Evolutionary conservation across 2,113 vertebrate genomes (phyloP).

Genomic region (Crocuta crocuta): DNA sequence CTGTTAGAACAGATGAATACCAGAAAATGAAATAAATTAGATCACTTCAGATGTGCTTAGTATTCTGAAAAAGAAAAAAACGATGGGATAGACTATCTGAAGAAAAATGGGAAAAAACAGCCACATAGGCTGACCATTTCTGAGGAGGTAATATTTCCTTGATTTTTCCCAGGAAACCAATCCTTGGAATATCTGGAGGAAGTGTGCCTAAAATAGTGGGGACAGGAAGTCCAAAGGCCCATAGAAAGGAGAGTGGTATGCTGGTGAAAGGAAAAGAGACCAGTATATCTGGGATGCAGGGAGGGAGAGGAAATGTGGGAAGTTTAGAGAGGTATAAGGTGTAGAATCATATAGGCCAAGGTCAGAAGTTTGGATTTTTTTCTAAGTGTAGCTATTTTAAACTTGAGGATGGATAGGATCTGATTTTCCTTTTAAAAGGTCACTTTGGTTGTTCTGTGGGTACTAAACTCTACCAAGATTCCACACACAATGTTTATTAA

Average conservation of each 20-base stretch:
- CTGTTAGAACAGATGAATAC: not conserved
- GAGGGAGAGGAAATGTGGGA: not conserved
- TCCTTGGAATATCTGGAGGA: slow-evolving; percentile 1
- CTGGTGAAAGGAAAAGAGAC: not conserved
- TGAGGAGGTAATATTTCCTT: not conserved
- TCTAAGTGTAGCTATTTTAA: not conserved
- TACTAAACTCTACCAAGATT: not conserved
- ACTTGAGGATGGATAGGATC: not conserved
- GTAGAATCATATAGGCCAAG: not conserved
- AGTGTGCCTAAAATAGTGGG: not conserved
- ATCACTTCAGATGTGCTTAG: not conserved
- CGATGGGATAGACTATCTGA: not conserved
- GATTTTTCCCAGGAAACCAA: not conserved
- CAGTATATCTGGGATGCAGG: not conserved
- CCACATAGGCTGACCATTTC: not conserved
- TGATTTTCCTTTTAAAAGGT: not conserved
- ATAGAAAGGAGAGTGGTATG: not conserved
- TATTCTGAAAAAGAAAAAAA: not conserved
- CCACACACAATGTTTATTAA: not conserved
- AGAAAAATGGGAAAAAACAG: not conserved
- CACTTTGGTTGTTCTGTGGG: not conserved
- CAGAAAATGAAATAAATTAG: not conserved
- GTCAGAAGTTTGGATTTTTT: slow-evolving; percentile 12
- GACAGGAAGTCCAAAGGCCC: not conserved
- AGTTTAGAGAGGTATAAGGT: not conserved